Base-by-base conservation (phyloP, 2,888 invertebrate species). In the Eupithecia subfuscata region DNA sequence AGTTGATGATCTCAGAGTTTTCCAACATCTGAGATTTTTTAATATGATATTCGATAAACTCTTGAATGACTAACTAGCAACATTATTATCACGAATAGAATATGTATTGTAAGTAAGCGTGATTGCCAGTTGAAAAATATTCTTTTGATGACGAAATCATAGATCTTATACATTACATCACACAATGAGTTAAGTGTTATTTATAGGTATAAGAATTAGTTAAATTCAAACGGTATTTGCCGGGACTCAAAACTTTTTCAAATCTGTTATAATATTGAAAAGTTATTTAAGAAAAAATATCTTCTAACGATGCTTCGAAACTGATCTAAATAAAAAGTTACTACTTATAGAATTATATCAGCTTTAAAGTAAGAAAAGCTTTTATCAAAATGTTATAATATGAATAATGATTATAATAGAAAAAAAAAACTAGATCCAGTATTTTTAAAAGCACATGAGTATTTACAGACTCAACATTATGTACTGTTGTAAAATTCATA, bases 291-390 rank as follows among this genome's bases (percentile, higher is more conserved):
- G 67, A 6, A 45, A 45, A 68, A 18, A 43, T 43, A 68, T 25
- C 67, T 65, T 64, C 40, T 73, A 73, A 40, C 78, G 78, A 79
- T 40, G 73, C 78, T 76, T 76, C 74, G 73, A 74, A 75, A 70
- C 71, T 79, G 69, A 75, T 81, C 77, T 81, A 75, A 77, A 80
- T 80, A 83, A 82, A 84, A 79, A 84, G 83, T 84, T 83, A 84
- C 82, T 85, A 84, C 72, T 77, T 83, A 77, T 84, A 85, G 80
- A 80, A 83, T 86, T 81, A 81, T 80, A 79, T 79, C 85, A 87
- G 86, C 86, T 87, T 87, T 87, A 86, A 77, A 84, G 82, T 79
- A 82, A 86, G 82, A 81, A 80, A 84, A 82, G 84, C 85, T 83
- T 86, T 74, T 76, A 75, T 73, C 70, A 74, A 75, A 82, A 79